phyloP scores from a whole-genome alignment of 1,140 invertebrate species.

The Cryptotermes secundus region DNA sequence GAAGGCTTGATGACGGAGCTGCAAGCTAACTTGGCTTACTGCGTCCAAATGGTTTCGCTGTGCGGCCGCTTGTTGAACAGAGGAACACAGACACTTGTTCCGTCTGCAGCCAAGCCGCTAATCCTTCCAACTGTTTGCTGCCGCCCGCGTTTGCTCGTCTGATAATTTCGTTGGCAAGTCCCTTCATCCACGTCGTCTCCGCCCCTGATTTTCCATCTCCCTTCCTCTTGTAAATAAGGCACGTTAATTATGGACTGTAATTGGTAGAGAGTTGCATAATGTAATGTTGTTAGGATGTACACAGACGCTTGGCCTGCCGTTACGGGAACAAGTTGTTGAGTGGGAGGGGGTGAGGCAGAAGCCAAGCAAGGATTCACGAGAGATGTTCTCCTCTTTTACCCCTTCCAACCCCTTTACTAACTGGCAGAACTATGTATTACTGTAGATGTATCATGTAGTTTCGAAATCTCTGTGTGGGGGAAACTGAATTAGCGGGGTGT shows the following conservation, averaged over 20 bases:
- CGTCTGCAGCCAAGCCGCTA: not conserved
- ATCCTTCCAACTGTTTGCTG: not conserved
- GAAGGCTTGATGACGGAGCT: not conserved
- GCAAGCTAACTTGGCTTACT: not conserved
- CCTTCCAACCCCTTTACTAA: not conserved
- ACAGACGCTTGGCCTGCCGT: conserved; percentile 6
- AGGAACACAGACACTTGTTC: not conserved
- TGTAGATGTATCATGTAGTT: conserved; percentile 5
- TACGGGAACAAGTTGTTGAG: not conserved
- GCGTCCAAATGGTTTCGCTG: not conserved
- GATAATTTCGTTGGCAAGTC: not conserved
- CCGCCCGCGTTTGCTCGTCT: not conserved
- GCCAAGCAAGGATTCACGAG: not conserved
- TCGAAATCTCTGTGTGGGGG: not conserved
- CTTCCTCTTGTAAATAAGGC: conserved; percentile 25
- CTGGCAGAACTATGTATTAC: not conserved
- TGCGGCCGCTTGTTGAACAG: not conserved
- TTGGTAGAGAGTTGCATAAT: conserved; percentile 28
- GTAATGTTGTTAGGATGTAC: conserved; percentile 24
- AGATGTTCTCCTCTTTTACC: not conserved
- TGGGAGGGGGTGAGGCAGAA: not conserved
- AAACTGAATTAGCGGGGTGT: conserved; percentile 13
- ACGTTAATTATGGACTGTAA: conserved; percentile 26
- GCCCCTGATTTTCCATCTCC: not conserved
- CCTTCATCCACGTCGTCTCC: too few species aligned